These are phyloP conservation scores for Zaprionus ornatus DNA, from an alignment of 1,140 invertebrate species.

Conservation along the genomic window DNA sequence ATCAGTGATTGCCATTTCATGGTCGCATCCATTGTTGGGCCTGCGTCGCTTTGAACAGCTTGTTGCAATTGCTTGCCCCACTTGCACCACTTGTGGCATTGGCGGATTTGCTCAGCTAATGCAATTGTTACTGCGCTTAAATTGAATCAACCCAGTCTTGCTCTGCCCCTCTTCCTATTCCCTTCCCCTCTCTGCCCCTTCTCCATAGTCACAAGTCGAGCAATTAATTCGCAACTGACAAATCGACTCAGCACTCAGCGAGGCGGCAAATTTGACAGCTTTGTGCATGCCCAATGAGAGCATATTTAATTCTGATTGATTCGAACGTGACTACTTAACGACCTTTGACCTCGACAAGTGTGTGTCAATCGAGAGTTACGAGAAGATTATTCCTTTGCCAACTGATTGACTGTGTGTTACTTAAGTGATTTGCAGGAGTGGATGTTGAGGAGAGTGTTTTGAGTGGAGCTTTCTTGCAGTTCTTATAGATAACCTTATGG, in stretches of 20 bases:
- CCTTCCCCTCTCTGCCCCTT: background rate
- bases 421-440: no score
- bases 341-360: background rate
- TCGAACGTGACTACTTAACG: background rate
- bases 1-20: constrained; percentile 37
- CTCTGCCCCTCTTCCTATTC: background rate
- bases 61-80: background rate
- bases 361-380: background rate
- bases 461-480: no score
- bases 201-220: background rate
- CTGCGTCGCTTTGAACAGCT: constrained; percentile 14
- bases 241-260: constrained; percentile 14
- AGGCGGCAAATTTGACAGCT: constrained; percentile 25
- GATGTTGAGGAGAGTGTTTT: no score
- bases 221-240: constrained; percentile 33
- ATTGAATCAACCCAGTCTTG: constrained; percentile 7
- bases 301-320: constrained; percentile 12
- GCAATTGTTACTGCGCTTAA: constrained; percentile 35
- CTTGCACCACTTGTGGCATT: background rate
- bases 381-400: background rate
- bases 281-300: constrained; percentile 28
- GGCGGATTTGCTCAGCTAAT: constrained; percentile 31
- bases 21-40: constrained; percentile 24
- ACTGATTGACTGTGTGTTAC: no score
- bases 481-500: no score